Base-by-base conservation (phyloP, 2,797 vertebrate species). In the Leuciscus waleckii region DNA sequence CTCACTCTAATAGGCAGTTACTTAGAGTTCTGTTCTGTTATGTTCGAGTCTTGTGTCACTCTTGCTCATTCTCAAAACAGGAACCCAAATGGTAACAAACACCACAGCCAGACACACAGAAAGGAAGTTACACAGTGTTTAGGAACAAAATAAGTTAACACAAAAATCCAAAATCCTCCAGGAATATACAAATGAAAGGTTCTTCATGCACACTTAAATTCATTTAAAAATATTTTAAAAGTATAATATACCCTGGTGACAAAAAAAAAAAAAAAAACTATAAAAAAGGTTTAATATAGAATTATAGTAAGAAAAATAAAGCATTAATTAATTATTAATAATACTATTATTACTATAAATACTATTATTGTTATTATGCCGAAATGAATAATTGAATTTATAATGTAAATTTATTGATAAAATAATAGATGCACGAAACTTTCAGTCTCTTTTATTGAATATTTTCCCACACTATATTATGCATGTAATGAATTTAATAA, bases 31-130 rank as follows among this genome's bases (percentile, higher is more conserved):
- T 84, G 82, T 73, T 78, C n/a, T 78, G 76, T 63, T 65, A 23
- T 70, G 49, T 71, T 70, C 35, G 56, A 83, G 71, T 67, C 43
- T 76, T n/a, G 71, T 83, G 71, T 83, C 82, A 76, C 32, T 76
- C 73, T 21, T 16, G 58, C 58, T 67, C 71, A 67, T 83, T 76
- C 82, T 83, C 82, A 76, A 76, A 67, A 67, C 58, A 6, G 58
- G 29, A 83, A 49, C 16, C 46, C 70, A 74, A 82, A 65, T 49
- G 21, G 41, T 74, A 29, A 73, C 26, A 43, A 73, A 73, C 51
- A 49, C 54, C 39, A 35, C 9, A 65, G 58, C 21, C 58, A 58
- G 19, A 82, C 54, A 74, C 56, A 81, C 35, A 63, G n/a, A 32
- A 5, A 29, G 23, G 23, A 80, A 21, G 78, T 43, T 80, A 49